Evolutionary conservation across 2,888 invertebrate genomes (phyloP).

Genomic region (Lagria hirta): DNA sequence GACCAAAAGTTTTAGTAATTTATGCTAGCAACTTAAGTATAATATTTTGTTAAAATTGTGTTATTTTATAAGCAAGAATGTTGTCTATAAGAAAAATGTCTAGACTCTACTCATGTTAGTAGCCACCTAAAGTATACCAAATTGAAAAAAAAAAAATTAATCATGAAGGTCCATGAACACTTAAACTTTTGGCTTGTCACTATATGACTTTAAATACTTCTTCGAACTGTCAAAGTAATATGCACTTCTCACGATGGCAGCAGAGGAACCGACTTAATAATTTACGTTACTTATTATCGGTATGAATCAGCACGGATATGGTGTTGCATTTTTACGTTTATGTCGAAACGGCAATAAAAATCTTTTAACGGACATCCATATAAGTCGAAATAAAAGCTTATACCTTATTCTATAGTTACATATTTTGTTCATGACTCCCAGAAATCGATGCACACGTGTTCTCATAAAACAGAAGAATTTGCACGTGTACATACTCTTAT

Average conservation of each 20-base stretch:
- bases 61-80: too few relatives aligned
- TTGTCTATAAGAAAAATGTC: too few relatives aligned
- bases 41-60: too few relatives aligned
- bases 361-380: slow-evolving; percentile 37
- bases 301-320: slow-evolving; percentile 37
- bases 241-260: slow-evolving; percentile 23
- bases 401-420: slow-evolving; percentile 37
- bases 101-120: too few relatives aligned
- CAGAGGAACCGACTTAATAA: slow-evolving; percentile 30
- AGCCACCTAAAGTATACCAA: too few relatives aligned
- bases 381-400: slow-evolving; percentile 36
- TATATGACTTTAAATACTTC: too few relatives aligned
- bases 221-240: slow-evolving; percentile 23
- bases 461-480: slow-evolving; percentile 17
- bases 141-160: too few relatives aligned
- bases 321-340: slow-evolving; percentile 39
- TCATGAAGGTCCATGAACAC: too few relatives aligned
- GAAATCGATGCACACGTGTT: slow-evolving; percentile 30
- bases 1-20: too few relatives aligned
- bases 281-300: slow-evolving; percentile 29
- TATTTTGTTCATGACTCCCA: slow-evolving; percentile 38
- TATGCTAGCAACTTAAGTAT: too few relatives aligned
- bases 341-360: slow-evolving; percentile 42
- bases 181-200: too few relatives aligned
- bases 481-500: slow-evolving; percentile 22